Evolutionary conservation across 2,113 vertebrate species (phyloP).

Genomic region (Morone chrysops): DNA sequence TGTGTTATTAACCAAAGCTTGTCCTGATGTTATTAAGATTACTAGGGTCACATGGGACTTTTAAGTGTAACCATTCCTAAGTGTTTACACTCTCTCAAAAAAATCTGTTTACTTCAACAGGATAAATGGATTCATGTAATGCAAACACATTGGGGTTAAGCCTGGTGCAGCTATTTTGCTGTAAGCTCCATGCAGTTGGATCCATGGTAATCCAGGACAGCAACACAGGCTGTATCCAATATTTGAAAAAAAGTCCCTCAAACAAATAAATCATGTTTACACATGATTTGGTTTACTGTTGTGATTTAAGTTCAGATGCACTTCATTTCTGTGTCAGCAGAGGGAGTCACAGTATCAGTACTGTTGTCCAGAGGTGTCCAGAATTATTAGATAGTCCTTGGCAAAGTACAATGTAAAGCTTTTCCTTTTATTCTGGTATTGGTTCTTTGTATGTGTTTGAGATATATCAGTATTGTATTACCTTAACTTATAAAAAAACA

Average conservation of each 20-base stretch:
- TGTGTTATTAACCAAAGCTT: neutral
- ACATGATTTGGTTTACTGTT: neutral
- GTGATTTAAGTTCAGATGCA: neutral
- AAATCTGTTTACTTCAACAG: neutral
- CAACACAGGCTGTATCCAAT: neutral
- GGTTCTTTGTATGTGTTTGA: neutral
- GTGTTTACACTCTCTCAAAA: neutral
- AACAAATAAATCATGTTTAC: neutral
- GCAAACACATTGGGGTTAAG: neutral
- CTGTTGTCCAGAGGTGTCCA: neutral
- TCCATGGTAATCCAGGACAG: neutral
- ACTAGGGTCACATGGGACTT: neutral
- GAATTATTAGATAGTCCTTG: neutral
- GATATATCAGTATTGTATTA: too few relatives aligned
- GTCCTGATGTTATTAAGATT: neutral
- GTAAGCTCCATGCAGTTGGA: neutral
- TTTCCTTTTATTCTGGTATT: neutral
- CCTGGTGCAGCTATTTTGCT: neutral
- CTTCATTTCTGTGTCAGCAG: conserved; percentile 38
- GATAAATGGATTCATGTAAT: conserved; percentile 1
- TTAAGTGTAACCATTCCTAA: neutral
- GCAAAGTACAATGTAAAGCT: neutral
- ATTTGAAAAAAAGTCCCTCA: neutral
- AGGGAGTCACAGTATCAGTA: conserved; percentile 46
- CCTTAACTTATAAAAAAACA: neutral